Evolutionary conservation across 2,888 invertebrate species (phyloP).

Genomic region (Diaphora mendica): DNA sequence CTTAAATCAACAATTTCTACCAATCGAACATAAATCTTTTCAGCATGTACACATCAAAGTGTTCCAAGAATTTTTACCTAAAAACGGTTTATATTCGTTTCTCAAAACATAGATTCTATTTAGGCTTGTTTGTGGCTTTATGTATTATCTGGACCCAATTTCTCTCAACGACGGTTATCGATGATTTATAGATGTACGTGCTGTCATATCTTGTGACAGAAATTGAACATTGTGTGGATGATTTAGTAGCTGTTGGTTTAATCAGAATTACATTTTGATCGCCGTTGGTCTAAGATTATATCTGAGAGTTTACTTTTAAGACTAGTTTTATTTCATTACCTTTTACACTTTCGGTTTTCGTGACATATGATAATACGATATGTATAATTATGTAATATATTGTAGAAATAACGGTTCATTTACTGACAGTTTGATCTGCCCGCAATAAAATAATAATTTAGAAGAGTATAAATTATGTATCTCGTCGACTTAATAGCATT

Average conservation of each 20-base stretch:
- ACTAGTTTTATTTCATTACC: background rate
- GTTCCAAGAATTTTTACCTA: background rate
- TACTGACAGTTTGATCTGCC: background rate
- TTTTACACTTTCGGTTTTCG: no score
- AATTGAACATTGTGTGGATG: background rate
- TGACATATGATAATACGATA: no score
- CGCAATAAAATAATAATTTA: background rate
- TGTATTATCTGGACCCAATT: background rate
- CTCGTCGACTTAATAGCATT: no score
- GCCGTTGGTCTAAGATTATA: background rate
- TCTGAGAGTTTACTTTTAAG: background rate
- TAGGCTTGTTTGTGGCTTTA: background rate
- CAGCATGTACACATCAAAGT: background rate
- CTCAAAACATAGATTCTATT: background rate
- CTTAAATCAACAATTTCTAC: background rate
- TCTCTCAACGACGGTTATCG: background rate
- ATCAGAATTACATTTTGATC: background rate
- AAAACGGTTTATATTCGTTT: background rate
- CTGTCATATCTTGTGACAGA: background rate
- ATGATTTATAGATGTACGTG: constrained; percentile 2
- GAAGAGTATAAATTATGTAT: no score
- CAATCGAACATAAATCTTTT: background rate
- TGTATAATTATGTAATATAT: no score
- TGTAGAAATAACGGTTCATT: no score
- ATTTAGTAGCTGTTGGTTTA: background rate